Evolutionary conservation across 2,797 vertebrate species (phyloP).

Genomic region (Taenioides sp.): DNA sequence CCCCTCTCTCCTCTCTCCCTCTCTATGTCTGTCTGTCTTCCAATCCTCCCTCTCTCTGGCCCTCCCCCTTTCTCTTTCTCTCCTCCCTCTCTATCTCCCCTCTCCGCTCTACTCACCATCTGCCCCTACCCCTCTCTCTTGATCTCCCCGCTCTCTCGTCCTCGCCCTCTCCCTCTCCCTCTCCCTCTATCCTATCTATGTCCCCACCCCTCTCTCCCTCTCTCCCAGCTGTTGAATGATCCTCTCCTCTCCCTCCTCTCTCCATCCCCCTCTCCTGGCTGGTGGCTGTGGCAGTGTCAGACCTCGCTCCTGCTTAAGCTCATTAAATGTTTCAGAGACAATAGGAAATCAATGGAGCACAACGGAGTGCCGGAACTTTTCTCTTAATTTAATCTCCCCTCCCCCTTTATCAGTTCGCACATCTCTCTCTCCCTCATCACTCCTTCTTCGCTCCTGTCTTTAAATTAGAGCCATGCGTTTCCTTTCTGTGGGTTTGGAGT

Average conservation of each 20-base stretch:
- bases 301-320: constrained; percentile 80
- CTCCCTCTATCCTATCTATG: neutral
- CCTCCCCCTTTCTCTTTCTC: neutral
- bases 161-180: neutral
- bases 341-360: constrained; percentile 84
- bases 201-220: constrained; percentile 33
- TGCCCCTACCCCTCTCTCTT: neutral
- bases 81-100: neutral
- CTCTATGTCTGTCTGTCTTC: too few relatives aligned
- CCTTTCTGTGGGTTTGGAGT: neutral
- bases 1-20: neutral
- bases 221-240: constrained; percentile 70
- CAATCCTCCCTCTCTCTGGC: too few relatives aligned
- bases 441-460: constrained; percentile 35
- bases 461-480: neutral
- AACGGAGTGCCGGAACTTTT: constrained; percentile 76
- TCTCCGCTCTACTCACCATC: neutral
- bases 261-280: constrained; percentile 15
- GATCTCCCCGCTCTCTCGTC: neutral
- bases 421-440: constrained; percentile 49
- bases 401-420: constrained; percentile 67
- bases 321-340: constrained; percentile 85
- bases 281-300: constrained; percentile 69
- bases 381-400: constrained; percentile 77
- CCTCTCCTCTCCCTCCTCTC: constrained; percentile 72